These are phyloP conservation scores for Intellagama lesueurii DNA, from an alignment of 2,797 vertebrate genomes.

Conservation along the genomic window DNA sequence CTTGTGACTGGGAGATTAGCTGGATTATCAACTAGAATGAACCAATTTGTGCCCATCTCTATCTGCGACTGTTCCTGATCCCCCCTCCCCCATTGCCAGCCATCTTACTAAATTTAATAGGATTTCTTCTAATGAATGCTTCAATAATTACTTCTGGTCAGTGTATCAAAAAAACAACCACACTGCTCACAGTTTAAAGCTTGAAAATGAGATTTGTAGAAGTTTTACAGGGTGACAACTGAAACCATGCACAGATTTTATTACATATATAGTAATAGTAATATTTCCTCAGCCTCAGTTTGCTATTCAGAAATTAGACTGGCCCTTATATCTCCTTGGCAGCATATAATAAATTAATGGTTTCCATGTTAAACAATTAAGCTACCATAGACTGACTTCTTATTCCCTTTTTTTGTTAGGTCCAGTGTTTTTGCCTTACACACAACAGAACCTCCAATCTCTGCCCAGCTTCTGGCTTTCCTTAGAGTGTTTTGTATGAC, in stretches of 20 bases:
- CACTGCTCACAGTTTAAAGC: constrained; percentile 36
- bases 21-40: too few species aligned
- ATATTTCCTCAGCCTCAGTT: constrained; percentile 43
- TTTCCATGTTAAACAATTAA: constrained; percentile 27
- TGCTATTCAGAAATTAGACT: constrained; percentile 10
- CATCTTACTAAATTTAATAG: constrained; percentile 3
- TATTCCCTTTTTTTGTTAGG: constrained; percentile 75
- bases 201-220: constrained; percentile 21
- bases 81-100: too few species aligned
- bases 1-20: too few species aligned
- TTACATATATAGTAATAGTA: constrained; percentile 38
- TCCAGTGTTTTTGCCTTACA: constrained; percentile 96
- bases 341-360: not conserved
- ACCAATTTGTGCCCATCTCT: too few species aligned
- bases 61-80: too few species aligned
- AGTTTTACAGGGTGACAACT: not conserved
- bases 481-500: constrained; percentile 98
- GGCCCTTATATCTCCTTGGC: not conserved
- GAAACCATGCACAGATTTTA: constrained; percentile 31
- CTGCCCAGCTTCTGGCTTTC: constrained; percentile 95
- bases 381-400: constrained; percentile 8
- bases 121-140: constrained; percentile 47
- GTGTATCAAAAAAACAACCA: constrained; percentile 32
- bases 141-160: constrained; percentile 67
- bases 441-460: constrained; percentile 92